Percentiles rank a stretch among this genome's conserved stretches.
Conservation (phyloP, 2,888 invertebrate genomes). For the Sesamia inferens region DNA sequence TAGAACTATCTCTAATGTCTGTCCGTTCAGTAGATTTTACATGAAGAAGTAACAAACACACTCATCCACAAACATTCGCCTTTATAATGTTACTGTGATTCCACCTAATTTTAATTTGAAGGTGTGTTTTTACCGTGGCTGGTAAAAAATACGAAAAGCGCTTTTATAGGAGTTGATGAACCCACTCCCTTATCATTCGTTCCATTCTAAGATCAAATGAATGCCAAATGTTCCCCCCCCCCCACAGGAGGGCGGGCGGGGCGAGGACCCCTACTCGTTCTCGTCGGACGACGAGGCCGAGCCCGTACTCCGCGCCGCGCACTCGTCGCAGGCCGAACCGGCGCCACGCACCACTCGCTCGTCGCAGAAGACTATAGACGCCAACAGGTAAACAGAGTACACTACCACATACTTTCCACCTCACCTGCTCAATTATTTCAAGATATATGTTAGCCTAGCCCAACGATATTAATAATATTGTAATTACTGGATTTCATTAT, state of each 20-base stretch:
- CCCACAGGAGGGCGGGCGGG: slow-evolving; percentile 42
- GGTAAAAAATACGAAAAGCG: not conserved
- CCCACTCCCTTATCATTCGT: not conserved
- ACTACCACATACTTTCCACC: not conserved
- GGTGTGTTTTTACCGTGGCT: not conserved
- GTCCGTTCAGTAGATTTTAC: too few relatives aligned
- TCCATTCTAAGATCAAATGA: not conserved
- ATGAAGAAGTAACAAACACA: too few relatives aligned
- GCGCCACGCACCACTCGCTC: slow-evolving; percentile 62
- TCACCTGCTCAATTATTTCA: not conserved
- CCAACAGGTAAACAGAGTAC: slow-evolving; percentile 68
- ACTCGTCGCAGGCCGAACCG: slow-evolving; percentile 71
- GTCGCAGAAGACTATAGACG: slow-evolving; percentile 68
- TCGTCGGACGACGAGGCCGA: slow-evolving; percentile 85
- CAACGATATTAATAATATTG: too few relatives aligned
- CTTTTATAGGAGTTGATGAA: not conserved
- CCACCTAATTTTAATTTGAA: not conserved
- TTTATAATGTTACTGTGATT: too few relatives aligned
- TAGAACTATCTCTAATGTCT: too few relatives aligned
- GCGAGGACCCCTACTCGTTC: slow-evolving; percentile 81
- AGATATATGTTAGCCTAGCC: not conserved
- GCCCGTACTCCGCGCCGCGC: slow-evolving; percentile 81
- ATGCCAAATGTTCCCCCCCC: not conserved
- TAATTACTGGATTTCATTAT: not conserved
- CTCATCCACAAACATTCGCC: too few relatives aligned